phyloP scores from a whole-genome alignment of 2,113 vertebrate genomes.

The Pollachius pollachius region DNA sequence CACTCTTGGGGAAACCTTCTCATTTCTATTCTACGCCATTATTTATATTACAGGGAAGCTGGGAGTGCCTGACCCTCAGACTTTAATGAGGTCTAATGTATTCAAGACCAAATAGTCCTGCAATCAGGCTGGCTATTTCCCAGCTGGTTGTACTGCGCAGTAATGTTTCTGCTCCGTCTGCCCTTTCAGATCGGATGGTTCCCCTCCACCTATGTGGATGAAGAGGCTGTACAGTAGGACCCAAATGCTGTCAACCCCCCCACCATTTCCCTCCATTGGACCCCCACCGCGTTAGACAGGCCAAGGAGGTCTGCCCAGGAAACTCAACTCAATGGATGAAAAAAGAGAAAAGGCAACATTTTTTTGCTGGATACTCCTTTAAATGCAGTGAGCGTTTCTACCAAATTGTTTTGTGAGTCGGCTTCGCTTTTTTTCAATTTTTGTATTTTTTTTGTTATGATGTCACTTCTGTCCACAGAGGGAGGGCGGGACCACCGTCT shows the following conservation, averaged over 20 bases:
- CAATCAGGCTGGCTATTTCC: too few relatives aligned
- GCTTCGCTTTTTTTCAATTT: not conserved
- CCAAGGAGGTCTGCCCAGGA: slow-evolving; percentile 57
- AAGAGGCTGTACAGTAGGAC: slow-evolving; percentile 84
- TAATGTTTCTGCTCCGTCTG: not conserved
- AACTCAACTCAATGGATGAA: slow-evolving; percentile 4
- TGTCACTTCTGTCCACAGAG: not conserved
- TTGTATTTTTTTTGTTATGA: not conserved
- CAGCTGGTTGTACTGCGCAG: too few relatives aligned
- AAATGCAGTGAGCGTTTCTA: slow-evolving; percentile 58
- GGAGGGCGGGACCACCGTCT: not conserved
- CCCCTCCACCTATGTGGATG: slow-evolving; percentile 95
- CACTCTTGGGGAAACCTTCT: too few relatives aligned
- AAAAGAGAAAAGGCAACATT: not conserved
- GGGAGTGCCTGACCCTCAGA: too few relatives aligned
- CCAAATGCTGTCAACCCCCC: slow-evolving; percentile 34
- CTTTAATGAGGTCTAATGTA: too few relatives aligned
- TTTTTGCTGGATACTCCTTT: slow-evolving; percentile 62
- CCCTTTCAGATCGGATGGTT: slow-evolving; percentile 92
- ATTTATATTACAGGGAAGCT: too few relatives aligned
- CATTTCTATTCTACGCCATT: too few relatives aligned
- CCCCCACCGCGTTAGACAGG: slow-evolving; percentile 50
- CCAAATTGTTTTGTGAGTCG: slow-evolving; percentile 36
- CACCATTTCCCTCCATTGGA: slow-evolving; percentile 57
- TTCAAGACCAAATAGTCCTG: too few relatives aligned